Evolutionary conservation across 2,888 invertebrate species (phyloP).

Genomic region (Sipunculus nudus): DNA sequence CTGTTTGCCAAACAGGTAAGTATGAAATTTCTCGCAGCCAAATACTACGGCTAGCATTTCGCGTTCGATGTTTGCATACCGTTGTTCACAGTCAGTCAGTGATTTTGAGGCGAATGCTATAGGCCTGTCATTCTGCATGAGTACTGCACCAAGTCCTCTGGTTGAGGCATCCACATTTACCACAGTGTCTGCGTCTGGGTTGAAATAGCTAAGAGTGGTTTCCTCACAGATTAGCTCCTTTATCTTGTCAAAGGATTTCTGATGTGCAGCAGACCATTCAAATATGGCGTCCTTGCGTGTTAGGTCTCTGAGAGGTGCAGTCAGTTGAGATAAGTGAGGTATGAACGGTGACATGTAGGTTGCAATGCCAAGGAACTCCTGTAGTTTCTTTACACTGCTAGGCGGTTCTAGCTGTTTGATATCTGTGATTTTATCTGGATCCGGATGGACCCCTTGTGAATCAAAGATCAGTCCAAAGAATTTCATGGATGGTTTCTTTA

Average conservation of each 20-base stretch:
- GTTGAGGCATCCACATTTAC: constrained; percentile 17
- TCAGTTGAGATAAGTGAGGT: constrained; percentile 11
- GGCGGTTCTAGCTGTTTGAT: constrained; percentile 22
- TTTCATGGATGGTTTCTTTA: constrained; percentile 7
- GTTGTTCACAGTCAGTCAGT: constrained; percentile 17
- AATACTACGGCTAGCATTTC: constrained; percentile 34
- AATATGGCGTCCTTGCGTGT: constrained; percentile 18
- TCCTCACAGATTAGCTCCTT: too few species aligned
- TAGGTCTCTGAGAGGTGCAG: constrained; percentile 21
- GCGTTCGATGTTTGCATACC: constrained; percentile 31
- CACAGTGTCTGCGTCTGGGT: constrained; percentile 1
- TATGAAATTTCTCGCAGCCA: constrained; percentile 25
- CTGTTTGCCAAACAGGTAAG: constrained; percentile 23
- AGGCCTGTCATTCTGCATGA: constrained; percentile 13
- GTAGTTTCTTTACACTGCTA: constrained; percentile 18
- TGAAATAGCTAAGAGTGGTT: too few species aligned
- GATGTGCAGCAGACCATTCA: constrained; percentile 20
- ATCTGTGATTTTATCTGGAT: constrained; percentile 22
- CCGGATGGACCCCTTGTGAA: constrained; percentile 25
- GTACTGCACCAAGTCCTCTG: constrained; percentile 28
- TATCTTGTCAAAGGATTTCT: too few species aligned
- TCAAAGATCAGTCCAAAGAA: constrained; percentile 29
- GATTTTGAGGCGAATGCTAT: constrained; percentile 26
- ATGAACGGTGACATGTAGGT: constrained; percentile 28
- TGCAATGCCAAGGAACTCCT: constrained; percentile 28